Conservation (phyloP, 2,797 vertebrate species). For the Taeniopygia guttata region DNA sequence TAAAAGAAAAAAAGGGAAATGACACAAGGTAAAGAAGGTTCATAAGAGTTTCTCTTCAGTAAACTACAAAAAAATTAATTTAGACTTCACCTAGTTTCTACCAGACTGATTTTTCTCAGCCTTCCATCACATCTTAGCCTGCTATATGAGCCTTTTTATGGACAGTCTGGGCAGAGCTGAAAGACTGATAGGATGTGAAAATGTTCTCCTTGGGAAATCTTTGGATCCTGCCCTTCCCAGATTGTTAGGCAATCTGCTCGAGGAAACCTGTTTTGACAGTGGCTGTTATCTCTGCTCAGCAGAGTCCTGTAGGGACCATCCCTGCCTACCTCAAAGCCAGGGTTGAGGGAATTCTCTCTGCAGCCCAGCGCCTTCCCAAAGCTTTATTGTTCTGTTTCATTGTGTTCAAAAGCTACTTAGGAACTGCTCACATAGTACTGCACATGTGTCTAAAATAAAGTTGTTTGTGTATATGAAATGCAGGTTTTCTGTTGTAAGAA, state of each 20-base stretch:
- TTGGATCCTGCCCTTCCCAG: slow-evolving; percentile 33
- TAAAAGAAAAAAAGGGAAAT: neutral
- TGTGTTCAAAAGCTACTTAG: neutral
- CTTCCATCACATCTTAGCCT: neutral
- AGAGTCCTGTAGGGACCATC: neutral
- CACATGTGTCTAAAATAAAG: neutral
- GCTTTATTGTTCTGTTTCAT: neutral
- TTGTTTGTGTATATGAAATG: neutral
- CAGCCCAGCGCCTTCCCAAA: neutral
- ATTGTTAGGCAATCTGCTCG: slow-evolving; percentile 24
- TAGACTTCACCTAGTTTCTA: neutral
- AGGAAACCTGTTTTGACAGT: slow-evolving; percentile 32
- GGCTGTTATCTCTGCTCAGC: slow-evolving; percentile 28
- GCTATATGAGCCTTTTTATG: slow-evolving; percentile 7
- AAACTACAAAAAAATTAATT: slow-evolving; percentile 9
- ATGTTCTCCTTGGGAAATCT: slow-evolving; percentile 52
- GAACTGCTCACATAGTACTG: neutral
- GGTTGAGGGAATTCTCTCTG: slow-evolving; percentile 9
- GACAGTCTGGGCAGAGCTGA: neutral
- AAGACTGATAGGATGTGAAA: slow-evolving; percentile 28
- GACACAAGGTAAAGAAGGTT: neutral
- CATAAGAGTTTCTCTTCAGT: neutral
- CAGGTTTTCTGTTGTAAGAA: neutral
- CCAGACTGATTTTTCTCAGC: neutral
- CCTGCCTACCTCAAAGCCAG: slow-evolving; percentile 13